phyloP scores from a whole-genome alignment of 2,888 invertebrate genomes.

The Tolmerus cingulatus region DNA sequence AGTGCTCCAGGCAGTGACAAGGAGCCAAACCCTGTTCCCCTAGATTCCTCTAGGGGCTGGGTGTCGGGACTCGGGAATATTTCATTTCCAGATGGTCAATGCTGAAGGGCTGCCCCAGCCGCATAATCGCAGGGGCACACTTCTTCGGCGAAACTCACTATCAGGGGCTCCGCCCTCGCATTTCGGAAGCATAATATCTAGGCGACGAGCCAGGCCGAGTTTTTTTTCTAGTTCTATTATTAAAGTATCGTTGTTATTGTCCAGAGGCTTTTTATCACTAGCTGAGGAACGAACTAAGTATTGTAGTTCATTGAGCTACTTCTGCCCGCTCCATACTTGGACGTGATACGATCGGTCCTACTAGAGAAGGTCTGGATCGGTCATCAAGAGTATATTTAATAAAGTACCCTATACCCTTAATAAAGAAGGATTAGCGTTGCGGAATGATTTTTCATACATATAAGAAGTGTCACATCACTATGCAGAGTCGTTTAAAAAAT shows the following conservation, averaged over 20 bases:
- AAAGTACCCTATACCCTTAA: neutral
- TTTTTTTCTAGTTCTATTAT: slow-evolving; percentile 22
- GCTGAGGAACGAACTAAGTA: neutral
- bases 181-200: slow-evolving; percentile 36
- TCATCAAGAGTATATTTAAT: neutral
- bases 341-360: neutral
- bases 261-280: neutral
- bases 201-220: neutral
- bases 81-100: neutral
- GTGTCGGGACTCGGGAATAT: neutral
- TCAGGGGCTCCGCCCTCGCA: slow-evolving; percentile 30
- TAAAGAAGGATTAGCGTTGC: no score
- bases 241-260: slow-evolving; percentile 5
- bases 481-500: no score
- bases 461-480: no score
- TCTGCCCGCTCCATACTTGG: neutral
- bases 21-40: neutral
- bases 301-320: slow-evolving; percentile 9
- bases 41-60: neutral
- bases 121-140: slow-evolving; percentile 24
- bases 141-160: neutral
- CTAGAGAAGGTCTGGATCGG: neutral
- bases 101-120: neutral
- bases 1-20: neutral
- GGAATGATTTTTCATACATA: no score